Conservation (phyloP, 2,113 vertebrate genomes). For the Dicerorhinus sumatrensis region DNA sequence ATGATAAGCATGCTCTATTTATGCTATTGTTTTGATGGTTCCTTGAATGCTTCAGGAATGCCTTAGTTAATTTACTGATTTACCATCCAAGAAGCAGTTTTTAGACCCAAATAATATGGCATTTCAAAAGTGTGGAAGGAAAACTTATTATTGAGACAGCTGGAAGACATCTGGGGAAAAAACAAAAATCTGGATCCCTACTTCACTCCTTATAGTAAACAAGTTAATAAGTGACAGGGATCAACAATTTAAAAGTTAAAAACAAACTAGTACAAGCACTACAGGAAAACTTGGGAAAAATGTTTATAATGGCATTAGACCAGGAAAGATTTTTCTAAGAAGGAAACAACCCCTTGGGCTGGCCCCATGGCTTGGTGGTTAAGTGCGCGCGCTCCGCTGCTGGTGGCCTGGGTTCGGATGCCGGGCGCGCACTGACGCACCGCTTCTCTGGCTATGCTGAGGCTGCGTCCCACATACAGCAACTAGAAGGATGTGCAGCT, state of each 20-base stretch:
- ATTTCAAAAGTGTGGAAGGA: neutral
- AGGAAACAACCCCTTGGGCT: neutral
- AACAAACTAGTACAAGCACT: neutral
- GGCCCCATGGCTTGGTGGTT: no score
- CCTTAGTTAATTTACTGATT: neutral
- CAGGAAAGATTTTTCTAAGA: slow-evolving; percentile 15
- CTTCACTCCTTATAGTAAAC: neutral
- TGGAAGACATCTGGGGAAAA: neutral
- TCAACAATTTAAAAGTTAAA: neutral
- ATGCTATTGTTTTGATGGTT: neutral
- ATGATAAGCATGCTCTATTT: neutral
- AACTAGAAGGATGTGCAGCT: no score
- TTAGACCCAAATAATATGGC: neutral
- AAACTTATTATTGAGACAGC: neutral
- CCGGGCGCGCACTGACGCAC: no score
- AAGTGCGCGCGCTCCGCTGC: no score
- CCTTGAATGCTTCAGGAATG: neutral
- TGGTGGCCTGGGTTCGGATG: no score
- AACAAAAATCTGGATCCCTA: neutral
- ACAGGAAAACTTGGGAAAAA: neutral
- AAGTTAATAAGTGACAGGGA: neutral
- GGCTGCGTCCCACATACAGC: no score
- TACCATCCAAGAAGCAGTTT: neutral
- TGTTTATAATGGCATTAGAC: neutral
- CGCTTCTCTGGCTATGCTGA: no score